These are phyloP conservation scores for Tachina grossa DNA, from an alignment of 2,888 invertebrate species.

Conservation along the genomic window DNA sequence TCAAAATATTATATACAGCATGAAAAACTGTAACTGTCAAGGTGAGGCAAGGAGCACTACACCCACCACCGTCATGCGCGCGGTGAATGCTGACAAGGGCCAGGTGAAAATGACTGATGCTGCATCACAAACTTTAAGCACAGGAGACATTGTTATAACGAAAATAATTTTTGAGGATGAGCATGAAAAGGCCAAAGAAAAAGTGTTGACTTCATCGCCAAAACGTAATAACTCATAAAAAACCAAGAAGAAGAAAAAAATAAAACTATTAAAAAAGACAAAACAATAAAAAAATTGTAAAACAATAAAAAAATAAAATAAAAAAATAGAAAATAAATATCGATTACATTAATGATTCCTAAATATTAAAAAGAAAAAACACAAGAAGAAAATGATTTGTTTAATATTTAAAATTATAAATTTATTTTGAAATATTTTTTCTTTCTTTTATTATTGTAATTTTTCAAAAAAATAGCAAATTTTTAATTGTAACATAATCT, in stretches of 20 bases:
- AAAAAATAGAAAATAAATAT: slow-evolving; percentile 41
- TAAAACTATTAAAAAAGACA: slow-evolving; percentile 18
- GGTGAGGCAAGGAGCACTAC: slow-evolving; percentile 77
- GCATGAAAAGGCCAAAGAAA: slow-evolving; percentile 84
- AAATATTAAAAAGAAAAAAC: slow-evolving; percentile 53
- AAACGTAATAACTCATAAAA: slow-evolving; percentile 80
- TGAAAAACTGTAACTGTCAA: slow-evolving; percentile 81
- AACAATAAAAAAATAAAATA: slow-evolving; percentile 68
- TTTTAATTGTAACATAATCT: neutral
- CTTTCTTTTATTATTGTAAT: slow-evolving; percentile 40
- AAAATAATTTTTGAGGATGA: slow-evolving; percentile 88
- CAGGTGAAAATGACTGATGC: slow-evolving; percentile 83
- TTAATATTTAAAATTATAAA: slow-evolving; percentile 49
- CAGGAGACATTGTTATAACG: slow-evolving; percentile 96
- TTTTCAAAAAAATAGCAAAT: slow-evolving; percentile 25
- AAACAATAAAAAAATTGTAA: slow-evolving; percentile 69
- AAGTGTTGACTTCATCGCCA: slow-evolving; percentile 84
- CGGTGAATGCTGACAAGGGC: slow-evolving; percentile 73
- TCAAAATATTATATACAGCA: slow-evolving; percentile 73
- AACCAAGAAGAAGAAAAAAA: slow-evolving; percentile 7
- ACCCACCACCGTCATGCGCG: slow-evolving; percentile 72
- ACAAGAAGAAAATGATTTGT: slow-evolving; percentile 37
- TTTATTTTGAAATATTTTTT: slow-evolving; percentile 31
- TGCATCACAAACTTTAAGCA: slow-evolving; percentile 92
- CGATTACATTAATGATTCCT: slow-evolving; percentile 64